These are phyloP conservation scores for Matsumyia berberina DNA, from an alignment of 2,888 invertebrate genomes.

Conservation along the genomic window DNA sequence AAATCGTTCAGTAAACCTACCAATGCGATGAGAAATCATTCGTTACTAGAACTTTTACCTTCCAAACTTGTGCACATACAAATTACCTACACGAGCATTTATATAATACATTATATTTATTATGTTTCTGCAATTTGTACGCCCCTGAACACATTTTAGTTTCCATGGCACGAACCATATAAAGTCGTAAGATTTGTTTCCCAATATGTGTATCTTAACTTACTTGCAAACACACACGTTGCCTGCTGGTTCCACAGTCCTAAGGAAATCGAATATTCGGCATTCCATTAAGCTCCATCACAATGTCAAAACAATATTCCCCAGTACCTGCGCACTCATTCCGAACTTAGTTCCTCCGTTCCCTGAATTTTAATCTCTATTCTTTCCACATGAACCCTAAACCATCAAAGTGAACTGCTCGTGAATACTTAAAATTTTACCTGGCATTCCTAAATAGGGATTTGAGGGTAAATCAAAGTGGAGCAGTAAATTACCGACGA, in stretches of 20 bases:
- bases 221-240: conserved; percentile 5
- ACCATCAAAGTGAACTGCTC: conserved; percentile 56
- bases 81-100: too few relatives aligned
- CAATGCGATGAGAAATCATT: too few relatives aligned
- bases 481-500: conserved; percentile 59
- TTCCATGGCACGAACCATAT: conserved; percentile 32
- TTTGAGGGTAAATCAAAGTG: conserved; percentile 64
- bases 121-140: conserved; percentile 6
- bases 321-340: background rate
- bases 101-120: background rate
- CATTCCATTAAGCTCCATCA: conserved; percentile 41
- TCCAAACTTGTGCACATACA: too few relatives aligned
- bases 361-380: conserved; percentile 66
- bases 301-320: conserved; percentile 10
- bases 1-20: too few relatives aligned
- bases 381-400: conserved; percentile 37
- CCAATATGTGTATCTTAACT: conserved; percentile 17
- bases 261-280: conserved; percentile 55
- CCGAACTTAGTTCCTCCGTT: conserved; percentile 33
- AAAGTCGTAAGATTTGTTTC: conserved; percentile 24
- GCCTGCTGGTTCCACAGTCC: conserved; percentile 7
- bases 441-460: conserved; percentile 60
- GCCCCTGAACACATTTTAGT: conserved; percentile 9
- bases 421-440: conserved; percentile 66
- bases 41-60: too few relatives aligned